phyloP scores from a whole-genome alignment of 2,797 vertebrate genomes.

The Ciconia nigra region DNA sequence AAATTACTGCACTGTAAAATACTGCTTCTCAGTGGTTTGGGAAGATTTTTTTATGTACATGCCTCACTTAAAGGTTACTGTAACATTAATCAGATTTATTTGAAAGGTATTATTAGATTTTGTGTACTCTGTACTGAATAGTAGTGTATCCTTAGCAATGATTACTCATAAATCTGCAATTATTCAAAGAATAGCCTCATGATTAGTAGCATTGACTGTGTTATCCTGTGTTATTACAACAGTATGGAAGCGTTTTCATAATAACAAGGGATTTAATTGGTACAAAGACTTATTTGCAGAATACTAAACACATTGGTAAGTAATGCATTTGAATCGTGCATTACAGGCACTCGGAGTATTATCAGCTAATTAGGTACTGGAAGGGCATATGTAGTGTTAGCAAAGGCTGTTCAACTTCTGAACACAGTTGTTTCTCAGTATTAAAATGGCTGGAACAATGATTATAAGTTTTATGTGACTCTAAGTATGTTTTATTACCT shows the following conservation, averaged over 20 bases:
- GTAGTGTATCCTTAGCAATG: slow-evolving; percentile 32
- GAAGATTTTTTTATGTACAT: slow-evolving; percentile 13
- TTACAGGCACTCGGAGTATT: slow-evolving; percentile 41
- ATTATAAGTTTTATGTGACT: neutral
- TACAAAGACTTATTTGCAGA: slow-evolving; percentile 64
- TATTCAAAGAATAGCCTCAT: slow-evolving; percentile 62
- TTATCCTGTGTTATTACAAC: slow-evolving; percentile 68
- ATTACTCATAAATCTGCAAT: slow-evolving; percentile 66
- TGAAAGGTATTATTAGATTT: slow-evolving; percentile 65
- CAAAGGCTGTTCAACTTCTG: slow-evolving; percentile 18
- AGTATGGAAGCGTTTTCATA: slow-evolving; percentile 63
- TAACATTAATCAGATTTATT: slow-evolving; percentile 64
- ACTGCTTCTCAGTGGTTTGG: neutral
- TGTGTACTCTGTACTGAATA: slow-evolving; percentile 22
- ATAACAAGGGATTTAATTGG: slow-evolving; percentile 70
- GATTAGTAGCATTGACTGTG: slow-evolving; percentile 57
- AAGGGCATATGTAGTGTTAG: slow-evolving; percentile 33
- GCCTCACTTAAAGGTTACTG: slow-evolving; percentile 14
- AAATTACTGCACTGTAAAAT: slow-evolving; percentile 18
- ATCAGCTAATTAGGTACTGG: slow-evolving; percentile 65
- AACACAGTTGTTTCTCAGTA: slow-evolving; percentile 32
- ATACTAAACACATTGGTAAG: slow-evolving; percentile 59
- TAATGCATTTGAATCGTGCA: slow-evolving; percentile 44
- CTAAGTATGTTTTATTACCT: neutral
- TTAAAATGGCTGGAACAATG: slow-evolving; percentile 28